A percentile compares a stretch with the other conserved stretches of the same genome.
Conservation (phyloP, 2,888 invertebrate genomes). For the Imbricaverruca yamaguchii region DNA sequence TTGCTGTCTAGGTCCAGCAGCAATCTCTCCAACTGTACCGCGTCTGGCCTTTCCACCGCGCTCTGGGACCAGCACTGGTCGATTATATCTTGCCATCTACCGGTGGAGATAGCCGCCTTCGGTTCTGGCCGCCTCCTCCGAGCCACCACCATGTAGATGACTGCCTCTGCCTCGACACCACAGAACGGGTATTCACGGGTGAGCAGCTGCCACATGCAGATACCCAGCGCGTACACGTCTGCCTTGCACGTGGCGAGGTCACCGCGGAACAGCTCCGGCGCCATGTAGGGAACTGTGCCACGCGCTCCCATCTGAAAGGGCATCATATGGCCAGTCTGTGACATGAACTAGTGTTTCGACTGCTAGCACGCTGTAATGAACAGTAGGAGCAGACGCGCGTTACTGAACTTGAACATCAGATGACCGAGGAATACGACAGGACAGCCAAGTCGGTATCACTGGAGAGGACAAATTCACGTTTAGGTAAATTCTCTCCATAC, state of each 20-base stretch:
- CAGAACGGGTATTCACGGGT: background rate
- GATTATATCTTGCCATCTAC: background rate
- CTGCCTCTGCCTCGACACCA: background rate
- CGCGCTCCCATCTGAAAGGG: background rate
- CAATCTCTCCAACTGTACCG: background rate
- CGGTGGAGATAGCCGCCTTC: background rate
- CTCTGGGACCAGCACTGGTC: background rate
- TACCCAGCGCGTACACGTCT: background rate
- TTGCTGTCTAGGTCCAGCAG: background rate
- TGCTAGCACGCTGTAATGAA: too few species aligned
- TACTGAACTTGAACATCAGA: too few species aligned
- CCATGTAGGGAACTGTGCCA: conserved; percentile 22
- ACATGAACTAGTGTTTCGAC: too few species aligned
- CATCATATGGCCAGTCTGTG: too few species aligned
- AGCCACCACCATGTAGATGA: conserved; percentile 13
- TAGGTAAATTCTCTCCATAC: too few species aligned
- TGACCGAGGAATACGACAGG: too few species aligned
- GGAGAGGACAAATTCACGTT: too few species aligned
- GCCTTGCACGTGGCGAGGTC: background rate
- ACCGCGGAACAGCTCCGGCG: conserved; percentile 22
- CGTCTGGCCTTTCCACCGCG: background rate
- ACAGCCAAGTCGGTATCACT: too few species aligned
- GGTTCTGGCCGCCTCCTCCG: background rate
- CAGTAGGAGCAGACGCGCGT: too few species aligned
- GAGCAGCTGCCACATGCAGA: conserved; percentile 15